Evolutionary conservation across 2,888 invertebrate genomes (phyloP).

Genomic region (Maniola hyperantus): DNA sequence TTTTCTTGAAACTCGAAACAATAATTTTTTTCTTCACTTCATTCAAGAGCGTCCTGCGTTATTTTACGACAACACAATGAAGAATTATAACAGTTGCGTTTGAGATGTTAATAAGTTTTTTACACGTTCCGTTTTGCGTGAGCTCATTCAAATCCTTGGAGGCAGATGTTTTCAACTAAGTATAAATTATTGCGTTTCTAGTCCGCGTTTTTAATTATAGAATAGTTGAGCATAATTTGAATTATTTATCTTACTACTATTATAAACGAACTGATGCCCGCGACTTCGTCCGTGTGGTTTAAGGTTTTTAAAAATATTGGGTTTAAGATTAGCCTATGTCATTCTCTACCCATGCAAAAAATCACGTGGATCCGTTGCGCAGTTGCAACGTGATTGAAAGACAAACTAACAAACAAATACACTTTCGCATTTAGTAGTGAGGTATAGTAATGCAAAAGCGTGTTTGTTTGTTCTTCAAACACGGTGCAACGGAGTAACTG

Average conservation of each 20-base stretch:
- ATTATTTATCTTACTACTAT: neutral
- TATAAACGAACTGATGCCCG: no score
- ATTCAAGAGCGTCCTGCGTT: conserved; percentile 53
- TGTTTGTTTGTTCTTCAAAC: no score
- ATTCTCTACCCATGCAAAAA: no score
- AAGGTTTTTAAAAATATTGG: no score
- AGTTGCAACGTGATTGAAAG: no score
- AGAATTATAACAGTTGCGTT: conserved; percentile 62
- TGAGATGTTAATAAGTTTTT: conserved; percentile 73
- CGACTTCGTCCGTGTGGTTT: no score
- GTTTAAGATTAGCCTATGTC: no score
- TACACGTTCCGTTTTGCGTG: conserved; percentile 23
- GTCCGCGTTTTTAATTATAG: conserved; percentile 25
- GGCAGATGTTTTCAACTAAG: conserved; percentile 37
- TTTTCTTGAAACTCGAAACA: conserved; percentile 56
- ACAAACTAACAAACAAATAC: no score
- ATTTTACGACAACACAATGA: conserved; percentile 59
- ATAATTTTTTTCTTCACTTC: conserved; percentile 52
- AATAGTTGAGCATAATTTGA: conserved; percentile 2
- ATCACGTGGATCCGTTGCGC: no score
- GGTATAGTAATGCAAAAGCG: no score
- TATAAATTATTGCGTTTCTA: conserved; percentile 26
- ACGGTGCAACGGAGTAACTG: no score
- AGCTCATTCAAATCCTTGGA: conserved; percentile 29
- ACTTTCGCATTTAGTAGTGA: no score